phyloP scores from a whole-genome alignment of 2,797 vertebrate species.

The Bradypus variegatus region DNA sequence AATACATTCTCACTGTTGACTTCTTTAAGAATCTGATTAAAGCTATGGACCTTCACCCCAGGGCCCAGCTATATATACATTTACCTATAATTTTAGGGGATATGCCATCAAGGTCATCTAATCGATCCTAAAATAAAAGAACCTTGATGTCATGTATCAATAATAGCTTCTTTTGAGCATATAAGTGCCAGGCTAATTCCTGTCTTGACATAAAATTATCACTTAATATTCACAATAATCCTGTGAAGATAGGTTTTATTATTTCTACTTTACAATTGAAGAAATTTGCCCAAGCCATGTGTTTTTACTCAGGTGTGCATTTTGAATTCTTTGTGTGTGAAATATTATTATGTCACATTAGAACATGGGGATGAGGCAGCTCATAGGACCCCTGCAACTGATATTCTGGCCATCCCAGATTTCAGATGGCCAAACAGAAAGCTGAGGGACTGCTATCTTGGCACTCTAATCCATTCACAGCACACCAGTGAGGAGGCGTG shows the following conservation, averaged over 20 bases:
- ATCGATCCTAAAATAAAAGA: background rate
- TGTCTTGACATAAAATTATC: background rate
- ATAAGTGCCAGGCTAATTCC: background rate
- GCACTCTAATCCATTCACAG: background rate
- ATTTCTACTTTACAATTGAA: background rate
- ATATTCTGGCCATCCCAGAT: background rate
- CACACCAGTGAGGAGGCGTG: background rate
- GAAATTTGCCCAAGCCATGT: background rate
- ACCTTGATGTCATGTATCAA: background rate
- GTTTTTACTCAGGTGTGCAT: background rate
- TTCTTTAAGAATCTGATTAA: background rate
- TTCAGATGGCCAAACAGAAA: background rate
- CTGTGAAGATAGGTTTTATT: background rate
- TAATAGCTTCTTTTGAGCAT: background rate
- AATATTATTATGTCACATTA: background rate
- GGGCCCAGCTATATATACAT: background rate
- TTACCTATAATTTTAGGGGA: background rate
- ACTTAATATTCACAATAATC: background rate
- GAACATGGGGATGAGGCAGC: background rate
- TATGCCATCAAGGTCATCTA: background rate
- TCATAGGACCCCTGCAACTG: background rate
- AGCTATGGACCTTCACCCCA: background rate
- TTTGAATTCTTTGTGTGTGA: background rate
- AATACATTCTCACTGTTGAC: background rate
- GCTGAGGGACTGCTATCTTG: background rate